Base-by-base conservation (phyloP, 2,888 invertebrate genomes). In the Odontothrips loti region DNA sequence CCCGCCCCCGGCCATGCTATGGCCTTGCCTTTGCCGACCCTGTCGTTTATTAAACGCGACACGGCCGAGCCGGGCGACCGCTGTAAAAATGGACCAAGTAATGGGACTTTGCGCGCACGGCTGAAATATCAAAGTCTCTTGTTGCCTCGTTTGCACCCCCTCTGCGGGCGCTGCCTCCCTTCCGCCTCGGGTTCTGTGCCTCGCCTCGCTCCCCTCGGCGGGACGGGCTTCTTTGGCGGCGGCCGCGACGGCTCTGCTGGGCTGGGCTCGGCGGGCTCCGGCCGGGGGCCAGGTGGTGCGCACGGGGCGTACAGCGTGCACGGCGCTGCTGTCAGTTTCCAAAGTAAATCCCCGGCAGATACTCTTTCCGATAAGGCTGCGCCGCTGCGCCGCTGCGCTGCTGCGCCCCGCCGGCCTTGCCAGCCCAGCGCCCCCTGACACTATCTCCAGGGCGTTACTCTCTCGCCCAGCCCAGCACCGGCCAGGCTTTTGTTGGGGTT, bases 261-360 rank as follows among this genome's bases (percentile, higher is more conserved):
- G n/a, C n/a, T n/a, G n/a, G n/a, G n/a, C n/a, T n/a, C n/a, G n/a
- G n/a, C n/a, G n/a, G n/a, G n/a, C n/a, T n/a, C n/a, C n/a, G n/a
- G n/a, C n/a, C n/a, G n/a, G n/a, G n/a, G n/a, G n/a, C n/a, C n/a
- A n/a, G n/a, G n/a, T n/a, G n/a, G n/a, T n/a, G n/a, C n/a, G n/a
- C n/a, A n/a, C n/a, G n/a, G n/a, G n/a, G n/a, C n/a, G n/a, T n/a
- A n/a, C n/a, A n/a, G n/a, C n/a, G 34, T 43, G 6, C 34, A 43
- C 34, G 58, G 58, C 58, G 8, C 23, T 68, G 23, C 68, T 27
- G 68, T 75, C 68, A 75, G 68, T 75, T 27, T 75, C 68, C n/a
- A 75, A 75, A 75, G 68, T 75, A 75, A 75, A 75, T 75, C 68
- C 68, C 68, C 68, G 68, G 23, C 68, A 75, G 68, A 75, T 75